Base-by-base conservation (phyloP, 2,113 vertebrate genomes). In the Leptocoma aspasia region DNA sequence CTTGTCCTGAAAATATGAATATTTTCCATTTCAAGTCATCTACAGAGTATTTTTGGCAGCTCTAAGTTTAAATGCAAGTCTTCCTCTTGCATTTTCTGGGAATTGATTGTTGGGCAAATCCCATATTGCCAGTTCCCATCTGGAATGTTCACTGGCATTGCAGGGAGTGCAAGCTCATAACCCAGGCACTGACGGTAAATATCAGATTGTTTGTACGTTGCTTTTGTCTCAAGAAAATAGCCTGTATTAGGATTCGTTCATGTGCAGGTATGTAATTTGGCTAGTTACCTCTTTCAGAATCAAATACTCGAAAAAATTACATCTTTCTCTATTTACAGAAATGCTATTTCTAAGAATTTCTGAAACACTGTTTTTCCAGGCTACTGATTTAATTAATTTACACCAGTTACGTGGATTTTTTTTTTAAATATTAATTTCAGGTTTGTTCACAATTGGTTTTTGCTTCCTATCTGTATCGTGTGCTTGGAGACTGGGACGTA, bases 401-500 rank as follows among this genome's bases (percentile, higher is more conserved):
- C 33, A 64, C 33, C 26, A 81, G 47, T 30, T 31, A 50, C 0
- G 4, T 53, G 19, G 13, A 64, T 53, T 80, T 79, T 30, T 14
- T 42, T 42, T 42, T 42, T 14, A 65, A 53, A 53, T 71, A 93
- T 37, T 91, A 73, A 64, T 94, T 95, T 91, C 78, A 73, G 22
- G 19, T 89, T 92, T 92, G 85, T 78, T 86, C 26, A 9, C 52
- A 24, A 91, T 82, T 77, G 76, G 88, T 95, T 91, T 82, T 89
- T 57, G 82, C 53, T 86, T 90, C 44, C 47, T 94, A 14, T 85
- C 71, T 75, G 18, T 57, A 64, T 72, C 53, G 7, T 37, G 24
- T 69, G 76, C 57, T 84, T 1, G 1, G 73, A 87, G 71, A 79
- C 41, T 60, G 71, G 71, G 61, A 86, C 9, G 11, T 80, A 94